Evolutionary conservation across 1,140 invertebrate genomes (phyloP).

Genomic region (Bombus confusus): DNA sequence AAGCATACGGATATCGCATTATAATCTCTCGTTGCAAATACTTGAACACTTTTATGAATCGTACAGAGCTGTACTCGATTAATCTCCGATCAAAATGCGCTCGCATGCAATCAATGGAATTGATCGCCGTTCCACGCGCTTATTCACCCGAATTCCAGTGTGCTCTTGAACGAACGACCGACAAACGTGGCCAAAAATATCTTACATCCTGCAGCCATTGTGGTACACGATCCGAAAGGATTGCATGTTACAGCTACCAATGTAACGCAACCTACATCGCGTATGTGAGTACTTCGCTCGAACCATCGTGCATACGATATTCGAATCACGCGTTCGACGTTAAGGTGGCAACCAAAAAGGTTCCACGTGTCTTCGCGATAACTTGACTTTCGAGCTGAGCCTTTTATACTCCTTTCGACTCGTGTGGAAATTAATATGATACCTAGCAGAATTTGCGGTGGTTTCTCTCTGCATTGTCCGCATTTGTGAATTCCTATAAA

Average conservation of each 20-base stretch:
- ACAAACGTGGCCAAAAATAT: slow-evolving; percentile 36
- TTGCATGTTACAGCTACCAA: neutral
- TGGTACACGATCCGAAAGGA: neutral
- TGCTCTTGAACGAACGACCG: neutral
- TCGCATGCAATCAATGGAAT: slow-evolving; percentile 2
- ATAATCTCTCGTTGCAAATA: neutral
- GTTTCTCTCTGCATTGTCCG: no score
- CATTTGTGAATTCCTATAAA: no score
- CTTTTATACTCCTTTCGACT: neutral
- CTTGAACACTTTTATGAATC: neutral
- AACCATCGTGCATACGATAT: neutral
- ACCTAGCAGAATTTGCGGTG: neutral
- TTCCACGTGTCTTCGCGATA: neutral
- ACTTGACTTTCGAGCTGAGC: neutral
- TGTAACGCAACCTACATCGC: neutral
- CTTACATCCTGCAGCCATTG: slow-evolving; percentile 19
- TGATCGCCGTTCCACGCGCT: neutral
- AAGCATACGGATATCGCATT: neutral
- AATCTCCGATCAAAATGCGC: neutral
- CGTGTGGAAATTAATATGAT: neutral
- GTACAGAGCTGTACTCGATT: neutral
- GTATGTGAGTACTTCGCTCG: slow-evolving; percentile 1
- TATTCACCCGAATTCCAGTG: slow-evolving; percentile 5
- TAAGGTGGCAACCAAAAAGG: slow-evolving; percentile 1
- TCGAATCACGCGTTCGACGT: slow-evolving; percentile 22